Evolutionary conservation across 2,888 invertebrate genomes (phyloP).

Genomic region (Neoascia interrupta): DNA sequence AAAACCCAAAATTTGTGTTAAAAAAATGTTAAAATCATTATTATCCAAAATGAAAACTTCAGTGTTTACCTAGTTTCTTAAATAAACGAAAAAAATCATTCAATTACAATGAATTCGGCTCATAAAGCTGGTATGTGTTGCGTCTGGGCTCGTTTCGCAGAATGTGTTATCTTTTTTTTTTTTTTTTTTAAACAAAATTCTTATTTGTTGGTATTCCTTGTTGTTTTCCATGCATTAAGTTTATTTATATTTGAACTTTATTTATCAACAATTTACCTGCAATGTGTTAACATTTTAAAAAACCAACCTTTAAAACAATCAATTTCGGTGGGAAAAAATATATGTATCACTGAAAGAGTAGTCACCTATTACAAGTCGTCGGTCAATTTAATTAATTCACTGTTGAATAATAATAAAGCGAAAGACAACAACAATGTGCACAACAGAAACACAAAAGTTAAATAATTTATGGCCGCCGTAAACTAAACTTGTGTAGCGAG

Average conservation of each 20-base stretch:
- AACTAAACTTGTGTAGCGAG: slow-evolving; percentile 9
- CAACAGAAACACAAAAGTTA: slow-evolving; percentile 35
- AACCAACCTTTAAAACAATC: not conserved
- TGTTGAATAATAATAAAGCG: slow-evolving; percentile 42
- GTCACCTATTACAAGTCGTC: slow-evolving; percentile 48
- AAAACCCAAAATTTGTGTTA: slow-evolving; percentile 61
- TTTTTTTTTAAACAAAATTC: slow-evolving; percentile 25
- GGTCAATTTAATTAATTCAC: slow-evolving; percentile 61
- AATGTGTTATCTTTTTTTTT: slow-evolving; percentile 52
- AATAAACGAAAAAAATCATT: slow-evolving; percentile 26
- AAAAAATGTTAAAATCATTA: slow-evolving; percentile 60
- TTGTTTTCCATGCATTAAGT: slow-evolving; percentile 4
- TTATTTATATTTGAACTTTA: slow-evolving; percentile 25
- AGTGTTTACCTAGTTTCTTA: slow-evolving; percentile 56
- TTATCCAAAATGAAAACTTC: slow-evolving; percentile 51
- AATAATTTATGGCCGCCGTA: slow-evolving; percentile 47
- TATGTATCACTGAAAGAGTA: slow-evolving; percentile 35
- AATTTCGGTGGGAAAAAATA: not conserved
- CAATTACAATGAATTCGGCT: slow-evolving; percentile 67
- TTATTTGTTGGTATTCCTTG: slow-evolving; percentile 9
- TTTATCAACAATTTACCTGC: slow-evolving; percentile 47
- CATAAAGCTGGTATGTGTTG: slow-evolving; percentile 70
- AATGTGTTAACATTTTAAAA: not conserved
- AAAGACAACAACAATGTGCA: slow-evolving; percentile 17
- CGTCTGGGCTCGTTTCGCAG: slow-evolving; percentile 2